These are phyloP conservation scores for Moxostoma hubbsi DNA, from an alignment of 2,797 vertebrate genomes.

Conservation along the genomic window DNA sequence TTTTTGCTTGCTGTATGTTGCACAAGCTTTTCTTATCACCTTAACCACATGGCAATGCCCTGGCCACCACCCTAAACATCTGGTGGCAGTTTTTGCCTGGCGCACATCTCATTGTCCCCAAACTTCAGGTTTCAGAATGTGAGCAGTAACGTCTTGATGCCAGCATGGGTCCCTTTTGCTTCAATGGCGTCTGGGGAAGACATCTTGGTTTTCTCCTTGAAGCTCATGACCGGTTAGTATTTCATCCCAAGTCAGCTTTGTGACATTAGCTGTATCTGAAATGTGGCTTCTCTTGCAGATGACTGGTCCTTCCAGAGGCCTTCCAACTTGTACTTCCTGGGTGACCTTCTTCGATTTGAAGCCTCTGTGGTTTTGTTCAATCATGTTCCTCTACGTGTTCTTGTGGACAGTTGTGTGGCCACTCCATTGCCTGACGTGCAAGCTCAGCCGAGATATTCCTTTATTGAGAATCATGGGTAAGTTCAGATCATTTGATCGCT, in stretches of 20 bases:
- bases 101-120: no score
- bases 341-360: conserved; percentile 2
- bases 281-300: neutral
- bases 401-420: conserved; percentile 8
- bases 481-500: no score
- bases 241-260: neutral
- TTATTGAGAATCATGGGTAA: no score
- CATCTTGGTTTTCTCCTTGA: no score
- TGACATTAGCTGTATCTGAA: neutral
- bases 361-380: conserved; percentile 18
- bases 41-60: no score
- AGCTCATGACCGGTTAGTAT: conserved; percentile 41
- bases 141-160: conserved; percentile 51
- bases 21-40: no score
- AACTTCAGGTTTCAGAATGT: conserved; percentile 64
- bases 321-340: conserved; percentile 11
- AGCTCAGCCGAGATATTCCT: neutral
- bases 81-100: no score
- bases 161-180: no score
- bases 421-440: conserved; percentile 2
- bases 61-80: no score
- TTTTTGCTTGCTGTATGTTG: no score
- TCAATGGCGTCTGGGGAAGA: no score
- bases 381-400: conserved; percentile 13
- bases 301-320: no score